phyloP scores from a whole-genome alignment of 2,113 vertebrate species.

The Galemys pyrenaicus region DNA sequence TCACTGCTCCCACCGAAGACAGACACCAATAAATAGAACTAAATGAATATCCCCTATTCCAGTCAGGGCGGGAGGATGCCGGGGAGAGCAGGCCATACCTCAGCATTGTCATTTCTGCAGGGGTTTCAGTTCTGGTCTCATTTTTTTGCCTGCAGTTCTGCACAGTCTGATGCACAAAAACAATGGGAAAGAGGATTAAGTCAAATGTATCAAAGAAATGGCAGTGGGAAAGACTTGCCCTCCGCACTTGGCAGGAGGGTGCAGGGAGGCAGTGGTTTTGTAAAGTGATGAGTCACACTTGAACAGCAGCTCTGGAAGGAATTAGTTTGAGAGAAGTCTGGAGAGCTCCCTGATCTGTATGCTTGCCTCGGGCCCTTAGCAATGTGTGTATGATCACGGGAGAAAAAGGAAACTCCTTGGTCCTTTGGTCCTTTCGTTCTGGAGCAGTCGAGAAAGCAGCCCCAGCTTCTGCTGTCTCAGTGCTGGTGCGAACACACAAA shows the following conservation, averaged over 20 bases:
- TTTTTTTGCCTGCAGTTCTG: slow-evolving; percentile 20
- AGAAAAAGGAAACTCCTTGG: background rate
- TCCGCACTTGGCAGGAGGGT: slow-evolving; percentile 55
- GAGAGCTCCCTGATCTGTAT: slow-evolving; percentile 42
- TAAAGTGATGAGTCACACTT: slow-evolving; percentile 64
- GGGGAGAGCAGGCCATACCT: background rate
- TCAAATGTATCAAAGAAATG: slow-evolving; percentile 61
- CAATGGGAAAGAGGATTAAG: slow-evolving; percentile 55
- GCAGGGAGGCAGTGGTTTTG: slow-evolving; percentile 18
- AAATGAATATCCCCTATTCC: background rate
- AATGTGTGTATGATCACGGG: background rate
- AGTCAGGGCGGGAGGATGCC: background rate
- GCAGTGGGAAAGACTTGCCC: slow-evolving; percentile 74
- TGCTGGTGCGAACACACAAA: background rate
- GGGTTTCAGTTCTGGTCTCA: background rate
- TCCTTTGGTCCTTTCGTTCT: background rate
- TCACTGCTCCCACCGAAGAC: background rate
- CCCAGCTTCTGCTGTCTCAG: background rate
- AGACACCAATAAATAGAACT: background rate
- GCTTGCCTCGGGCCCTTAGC: background rate
- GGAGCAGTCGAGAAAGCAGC: background rate
- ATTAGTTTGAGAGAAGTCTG: slow-evolving; percentile 59
- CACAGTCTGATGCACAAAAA: slow-evolving; percentile 57
- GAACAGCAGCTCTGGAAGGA: slow-evolving; percentile 62
- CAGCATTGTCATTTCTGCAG: background rate